Evolutionary conservation across 2,797 vertebrate genomes (phyloP).

Genomic region (Podarcis lilfordi): DNA sequence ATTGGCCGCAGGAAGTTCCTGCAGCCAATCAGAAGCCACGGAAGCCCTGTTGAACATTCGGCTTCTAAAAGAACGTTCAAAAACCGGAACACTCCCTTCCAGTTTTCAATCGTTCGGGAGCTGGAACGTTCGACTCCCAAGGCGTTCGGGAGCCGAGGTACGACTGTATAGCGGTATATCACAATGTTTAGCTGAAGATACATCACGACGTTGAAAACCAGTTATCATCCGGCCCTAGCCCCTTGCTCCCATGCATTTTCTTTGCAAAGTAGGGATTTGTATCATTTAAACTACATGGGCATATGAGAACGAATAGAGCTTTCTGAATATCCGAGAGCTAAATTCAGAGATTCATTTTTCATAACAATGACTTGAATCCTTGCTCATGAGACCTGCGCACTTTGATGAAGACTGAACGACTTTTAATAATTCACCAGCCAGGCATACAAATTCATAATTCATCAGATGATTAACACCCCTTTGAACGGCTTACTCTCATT

Average conservation of each 20-base stretch:
- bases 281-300: background rate
- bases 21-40: too few relatives aligned
- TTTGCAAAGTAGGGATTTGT: background rate
- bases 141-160: too few relatives aligned
- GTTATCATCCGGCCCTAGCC: background rate
- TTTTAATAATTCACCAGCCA: slow-evolving; percentile 7
- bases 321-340: background rate
- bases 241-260: background rate
- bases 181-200: too few relatives aligned
- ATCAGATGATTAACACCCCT: background rate
- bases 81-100: too few relatives aligned
- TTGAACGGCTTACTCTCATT: background rate
- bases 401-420: background rate
- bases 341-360: background rate
- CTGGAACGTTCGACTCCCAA: too few relatives aligned
- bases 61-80: too few relatives aligned
- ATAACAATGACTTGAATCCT: background rate
- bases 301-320: background rate
- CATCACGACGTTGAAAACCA: too few relatives aligned
- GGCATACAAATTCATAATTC: background rate
- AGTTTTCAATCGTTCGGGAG: too few relatives aligned
- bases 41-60: too few relatives aligned
- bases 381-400: background rate
- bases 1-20: too few relatives aligned
- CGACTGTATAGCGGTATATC: too few relatives aligned